A percentile compares a stretch with the other conserved stretches of the same genome.
Evolutionary conservation across 2,113 vertebrate genomes (phyloP).

Genomic region (Pelodiscus sinensis): DNA sequence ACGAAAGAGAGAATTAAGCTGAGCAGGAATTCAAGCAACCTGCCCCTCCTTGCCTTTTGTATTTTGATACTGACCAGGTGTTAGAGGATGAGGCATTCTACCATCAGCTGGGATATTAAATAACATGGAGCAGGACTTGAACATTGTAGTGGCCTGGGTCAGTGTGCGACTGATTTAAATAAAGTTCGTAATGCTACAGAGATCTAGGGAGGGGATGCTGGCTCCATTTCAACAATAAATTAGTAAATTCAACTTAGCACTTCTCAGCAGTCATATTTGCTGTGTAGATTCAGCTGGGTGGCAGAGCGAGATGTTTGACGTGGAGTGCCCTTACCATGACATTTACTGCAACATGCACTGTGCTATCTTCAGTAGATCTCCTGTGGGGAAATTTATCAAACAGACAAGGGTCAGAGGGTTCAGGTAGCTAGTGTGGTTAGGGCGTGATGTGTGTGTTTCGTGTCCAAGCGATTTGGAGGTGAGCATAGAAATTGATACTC

Average conservation of each 20-base stretch:
- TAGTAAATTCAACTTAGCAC: neutral
- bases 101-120: neutral
- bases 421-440: neutral
- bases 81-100: neutral
- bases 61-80: neutral
- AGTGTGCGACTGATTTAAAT: neutral
- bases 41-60: neutral
- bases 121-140: neutral
- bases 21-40: neutral
- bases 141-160: neutral
- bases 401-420: fast-evolving
- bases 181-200: neutral
- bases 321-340: neutral
- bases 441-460: neutral
- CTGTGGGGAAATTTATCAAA: neutral
- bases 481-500: neutral
- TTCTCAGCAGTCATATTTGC: neutral
- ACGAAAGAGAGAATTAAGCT: neutral
- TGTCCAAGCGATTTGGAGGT: neutral
- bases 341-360: fast-evolving
- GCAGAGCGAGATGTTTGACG: neutral
- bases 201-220: neutral
- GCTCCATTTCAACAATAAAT: neutral
- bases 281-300: neutral
- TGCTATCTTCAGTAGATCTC: neutral